These are phyloP conservation scores for Chouioia cunea DNA, from an alignment of 2,888 invertebrate species.

Conservation along the genomic window DNA sequence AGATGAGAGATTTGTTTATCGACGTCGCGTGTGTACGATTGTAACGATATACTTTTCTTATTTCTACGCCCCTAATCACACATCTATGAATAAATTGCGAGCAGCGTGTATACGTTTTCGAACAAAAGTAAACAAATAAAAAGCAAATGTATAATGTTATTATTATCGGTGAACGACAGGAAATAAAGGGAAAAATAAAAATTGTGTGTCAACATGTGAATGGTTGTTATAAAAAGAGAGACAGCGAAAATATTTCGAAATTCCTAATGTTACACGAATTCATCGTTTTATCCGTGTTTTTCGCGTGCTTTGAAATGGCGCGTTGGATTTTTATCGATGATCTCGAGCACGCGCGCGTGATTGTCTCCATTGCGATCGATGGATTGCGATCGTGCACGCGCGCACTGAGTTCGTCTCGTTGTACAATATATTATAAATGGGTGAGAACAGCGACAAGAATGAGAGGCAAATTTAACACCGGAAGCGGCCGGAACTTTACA, in stretches of 20 bases:
- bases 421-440: constrained; percentile 40
- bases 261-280: constrained; percentile 45
- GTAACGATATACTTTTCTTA: too few relatives aligned
- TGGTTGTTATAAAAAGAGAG: not conserved
- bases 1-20: too few relatives aligned
- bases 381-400: not conserved
- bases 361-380: not conserved
- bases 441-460: not conserved
- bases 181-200: constrained; percentile 23
- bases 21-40: too few relatives aligned
- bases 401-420: constrained; percentile 28
- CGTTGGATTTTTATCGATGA: constrained; percentile 41
- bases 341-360: constrained; percentile 2
- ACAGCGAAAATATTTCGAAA: constrained; percentile 38
- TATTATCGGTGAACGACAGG: not conserved
- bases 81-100: too few relatives aligned
- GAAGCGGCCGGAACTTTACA: constrained; percentile 21
- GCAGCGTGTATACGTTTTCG: too few relatives aligned
- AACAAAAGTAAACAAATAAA: too few relatives aligned
- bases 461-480: constrained; percentile 11
- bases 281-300: constrained; percentile 48
- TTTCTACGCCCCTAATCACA: too few relatives aligned
- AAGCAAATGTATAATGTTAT: constrained; percentile 32
- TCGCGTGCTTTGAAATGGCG: constrained; percentile 31
- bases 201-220: too few relatives aligned